Conservation (phyloP, 2,888 invertebrate species). For the Rhorus exstirpatorius region DNA sequence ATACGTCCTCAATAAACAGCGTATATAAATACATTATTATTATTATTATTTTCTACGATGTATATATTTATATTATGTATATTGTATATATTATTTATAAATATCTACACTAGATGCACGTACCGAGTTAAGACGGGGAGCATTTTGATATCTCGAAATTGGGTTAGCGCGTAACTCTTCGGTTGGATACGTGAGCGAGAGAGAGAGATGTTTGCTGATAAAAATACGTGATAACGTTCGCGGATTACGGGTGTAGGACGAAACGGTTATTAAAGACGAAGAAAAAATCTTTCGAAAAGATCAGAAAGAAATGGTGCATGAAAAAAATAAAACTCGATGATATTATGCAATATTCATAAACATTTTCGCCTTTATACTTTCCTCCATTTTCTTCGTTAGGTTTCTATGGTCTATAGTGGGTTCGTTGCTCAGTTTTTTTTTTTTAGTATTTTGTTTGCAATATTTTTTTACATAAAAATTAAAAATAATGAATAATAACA, state of each 20-base stretch:
- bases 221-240: slow-evolving; percentile 39
- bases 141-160: slow-evolving; percentile 53
- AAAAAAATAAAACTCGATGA: neutral
- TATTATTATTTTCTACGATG: too few species aligned
- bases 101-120: too few species aligned
- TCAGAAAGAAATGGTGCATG: neutral
- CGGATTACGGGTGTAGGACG: slow-evolving; percentile 40
- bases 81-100: too few species aligned
- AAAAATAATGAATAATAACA: too few species aligned
- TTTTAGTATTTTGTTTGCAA: too few species aligned
- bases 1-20: neutral
- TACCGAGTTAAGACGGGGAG: neutral
- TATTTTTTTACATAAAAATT: too few species aligned
- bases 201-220: slow-evolving; percentile 32
- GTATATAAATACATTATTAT: neutral
- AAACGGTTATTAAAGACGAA: slow-evolving; percentile 37
- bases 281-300: slow-evolving; percentile 16
- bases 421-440: too few species aligned
- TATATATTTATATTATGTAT: too few species aligned
- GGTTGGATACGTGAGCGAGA: slow-evolving; percentile 15
- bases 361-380: neutral
- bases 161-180: slow-evolving; percentile 53
- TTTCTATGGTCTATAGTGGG: too few species aligned
- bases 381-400: too few species aligned
- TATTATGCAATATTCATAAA: too few species aligned